Evolutionary conservation across 2,888 invertebrate genomes (phyloP).

Genomic region (Tipula helvola): DNA sequence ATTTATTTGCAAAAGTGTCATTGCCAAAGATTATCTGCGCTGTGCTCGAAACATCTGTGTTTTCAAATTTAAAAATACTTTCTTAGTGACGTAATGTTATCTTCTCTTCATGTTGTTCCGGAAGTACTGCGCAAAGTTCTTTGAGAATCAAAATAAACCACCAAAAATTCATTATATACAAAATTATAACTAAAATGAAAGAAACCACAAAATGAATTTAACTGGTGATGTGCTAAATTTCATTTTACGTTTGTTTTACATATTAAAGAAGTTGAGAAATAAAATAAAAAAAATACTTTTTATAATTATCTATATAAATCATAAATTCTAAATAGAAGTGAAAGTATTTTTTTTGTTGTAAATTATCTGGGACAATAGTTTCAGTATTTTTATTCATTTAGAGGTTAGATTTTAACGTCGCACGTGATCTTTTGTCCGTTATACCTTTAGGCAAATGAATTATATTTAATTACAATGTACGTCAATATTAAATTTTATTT

Average conservation of each 20-base stretch:
- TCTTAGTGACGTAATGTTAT: neutral
- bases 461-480: neutral
- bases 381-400: neutral
- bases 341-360: neutral
- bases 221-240: neutral
- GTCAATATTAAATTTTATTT: neutral
- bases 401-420: neutral
- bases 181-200: neutral
- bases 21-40: neutral
- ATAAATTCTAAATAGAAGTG: neutral
- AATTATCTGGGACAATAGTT: conserved; percentile 4
- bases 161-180: neutral
- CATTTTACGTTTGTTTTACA: neutral
- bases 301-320: neutral
- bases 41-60: neutral
- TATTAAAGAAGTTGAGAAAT: neutral
- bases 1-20: neutral
- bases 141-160: neutral
- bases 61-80: neutral
- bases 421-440: neutral
- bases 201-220: neutral
- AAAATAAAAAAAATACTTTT: neutral
- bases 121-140: neutral
- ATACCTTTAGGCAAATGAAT: neutral
- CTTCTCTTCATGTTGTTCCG: neutral